Conservation (phyloP, 2,113 vertebrate species). For the Bagarius yarrelli region DNA sequence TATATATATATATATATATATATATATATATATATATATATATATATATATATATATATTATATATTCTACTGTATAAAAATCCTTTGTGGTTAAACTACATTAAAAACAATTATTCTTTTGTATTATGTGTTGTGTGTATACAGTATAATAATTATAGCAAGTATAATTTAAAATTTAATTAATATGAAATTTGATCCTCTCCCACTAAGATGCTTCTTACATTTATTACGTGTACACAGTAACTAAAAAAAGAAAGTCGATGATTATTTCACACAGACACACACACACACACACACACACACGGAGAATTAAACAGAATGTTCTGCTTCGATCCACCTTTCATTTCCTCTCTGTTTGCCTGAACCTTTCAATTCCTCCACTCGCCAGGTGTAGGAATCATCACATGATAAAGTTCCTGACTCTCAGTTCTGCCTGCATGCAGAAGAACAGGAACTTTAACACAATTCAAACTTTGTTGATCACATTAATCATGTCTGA, state of each 20-base stretch:
- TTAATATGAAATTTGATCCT: background rate
- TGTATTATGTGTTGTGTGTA: background rate
- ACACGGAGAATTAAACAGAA: background rate
- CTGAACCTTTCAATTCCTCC: slow-evolving; percentile 28
- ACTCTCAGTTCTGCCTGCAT: slow-evolving; percentile 18
- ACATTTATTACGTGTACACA: no score
- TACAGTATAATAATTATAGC: background rate
- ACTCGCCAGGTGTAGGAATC: slow-evolving; percentile 4
- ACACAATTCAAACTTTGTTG: slow-evolving; percentile 9
- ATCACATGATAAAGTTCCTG: background rate
- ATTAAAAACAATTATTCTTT: no score
- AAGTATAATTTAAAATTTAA: no score
- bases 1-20: no score
- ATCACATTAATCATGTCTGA: background rate
- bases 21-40: no score
- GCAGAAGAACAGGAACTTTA: background rate
- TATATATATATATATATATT: no score
- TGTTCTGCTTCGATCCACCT: background rate
- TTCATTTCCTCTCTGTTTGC: slow-evolving; percentile 33
- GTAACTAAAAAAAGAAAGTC: no score
- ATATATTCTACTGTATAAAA: no score
- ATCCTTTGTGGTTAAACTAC: no score
- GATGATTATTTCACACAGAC: no score
- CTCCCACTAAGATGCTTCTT: background rate
- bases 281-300: background rate